Conservation (phyloP, 2,888 invertebrate species). For the Scaptomyza parva region DNA sequence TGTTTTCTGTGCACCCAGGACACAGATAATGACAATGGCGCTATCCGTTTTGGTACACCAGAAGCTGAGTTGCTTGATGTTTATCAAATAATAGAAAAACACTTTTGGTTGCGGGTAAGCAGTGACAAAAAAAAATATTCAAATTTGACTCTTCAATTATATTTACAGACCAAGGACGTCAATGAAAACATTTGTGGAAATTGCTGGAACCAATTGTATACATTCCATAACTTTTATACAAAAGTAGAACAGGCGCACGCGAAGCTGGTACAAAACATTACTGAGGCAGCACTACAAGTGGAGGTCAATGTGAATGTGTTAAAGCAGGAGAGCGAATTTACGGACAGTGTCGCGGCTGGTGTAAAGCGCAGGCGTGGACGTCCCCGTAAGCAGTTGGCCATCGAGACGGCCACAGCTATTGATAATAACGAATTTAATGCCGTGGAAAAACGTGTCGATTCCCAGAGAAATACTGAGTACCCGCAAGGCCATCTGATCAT, state of each 20-base stretch:
- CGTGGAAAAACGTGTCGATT: constrained; percentile 64
- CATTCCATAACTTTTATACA: constrained; percentile 78
- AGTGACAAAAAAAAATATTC: background rate
- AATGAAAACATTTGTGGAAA: constrained; percentile 54
- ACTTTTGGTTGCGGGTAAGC: constrained; percentile 73
- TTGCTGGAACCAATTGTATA: constrained; percentile 73
- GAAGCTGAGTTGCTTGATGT: constrained; percentile 63
- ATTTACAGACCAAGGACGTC: constrained; percentile 38
- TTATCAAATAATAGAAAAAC: constrained; percentile 67
- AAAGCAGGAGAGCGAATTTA: constrained; percentile 31
- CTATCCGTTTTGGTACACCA: constrained; percentile 61
- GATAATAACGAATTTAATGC: constrained; percentile 49
- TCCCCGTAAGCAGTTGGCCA: constrained; percentile 40
- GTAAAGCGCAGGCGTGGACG: constrained; percentile 72
- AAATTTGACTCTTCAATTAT: background rate
- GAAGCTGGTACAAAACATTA: background rate
- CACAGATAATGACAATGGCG: constrained; percentile 53
- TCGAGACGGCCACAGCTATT: constrained; percentile 27
- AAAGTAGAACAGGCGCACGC: constrained; percentile 69
- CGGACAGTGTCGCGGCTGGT: constrained; percentile 59
- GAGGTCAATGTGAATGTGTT: constrained; percentile 11
- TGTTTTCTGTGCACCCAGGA: constrained; percentile 69
- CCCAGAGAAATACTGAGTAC: constrained; percentile 68
- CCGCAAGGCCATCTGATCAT: constrained; percentile 71
- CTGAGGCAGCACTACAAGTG: background rate